Base-by-base conservation (phyloP, 2,888 invertebrate genomes). In the Drosophila nr. perissopoda region DNA sequence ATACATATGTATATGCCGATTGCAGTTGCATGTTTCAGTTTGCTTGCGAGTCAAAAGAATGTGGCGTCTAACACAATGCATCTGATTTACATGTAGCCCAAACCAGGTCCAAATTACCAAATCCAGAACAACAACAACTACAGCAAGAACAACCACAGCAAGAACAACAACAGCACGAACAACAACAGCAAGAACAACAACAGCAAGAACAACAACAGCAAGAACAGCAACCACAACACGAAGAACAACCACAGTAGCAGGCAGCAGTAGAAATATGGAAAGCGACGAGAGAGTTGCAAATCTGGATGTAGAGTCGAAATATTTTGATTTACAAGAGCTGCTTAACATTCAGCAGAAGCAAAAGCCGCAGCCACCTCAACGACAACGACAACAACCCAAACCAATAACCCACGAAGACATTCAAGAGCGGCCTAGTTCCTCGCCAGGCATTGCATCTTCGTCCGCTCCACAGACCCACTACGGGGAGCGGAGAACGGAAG, bases 11-110 rank as follows among this genome's bases (percentile, higher is more conserved):
- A 21, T 62, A 61, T 71, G 75, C 49, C 65, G 64, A 62, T 59
- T 67, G 66, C 62, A 58, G 65, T 78, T 80, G 74, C 71, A 67
- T 68, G 81, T 56, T 61, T 51, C 42, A 51, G 42, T 13, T 56
- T 54, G 29, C 52, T 61, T 33, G 64, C n/a, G 62, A 40, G 34
- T n/a, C 54, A 33, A 40, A 29, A 66, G 49, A 59, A 76, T 73
- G 11, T 51, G 48, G 59, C 49, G 16, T 53, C 58, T 71, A 80
- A 71, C 40, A 11, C 31, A 48, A 27, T 63, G 29, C 53, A 68
- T 76, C 59, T 69, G 38, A 78, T 76, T 81, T 80, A 36, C 56
- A 63, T 58, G 53, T 38, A 81, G 77, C 49, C 59, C 33, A 54
- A 76, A 61, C 58, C 78, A 73, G 68, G 60, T 60, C 18, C 31